Percentiles rank a stretch among this genome's conserved stretches.
phyloP scores from a whole-genome alignment of 2,797 vertebrate species.

The Adrianichthys oophorus region DNA sequence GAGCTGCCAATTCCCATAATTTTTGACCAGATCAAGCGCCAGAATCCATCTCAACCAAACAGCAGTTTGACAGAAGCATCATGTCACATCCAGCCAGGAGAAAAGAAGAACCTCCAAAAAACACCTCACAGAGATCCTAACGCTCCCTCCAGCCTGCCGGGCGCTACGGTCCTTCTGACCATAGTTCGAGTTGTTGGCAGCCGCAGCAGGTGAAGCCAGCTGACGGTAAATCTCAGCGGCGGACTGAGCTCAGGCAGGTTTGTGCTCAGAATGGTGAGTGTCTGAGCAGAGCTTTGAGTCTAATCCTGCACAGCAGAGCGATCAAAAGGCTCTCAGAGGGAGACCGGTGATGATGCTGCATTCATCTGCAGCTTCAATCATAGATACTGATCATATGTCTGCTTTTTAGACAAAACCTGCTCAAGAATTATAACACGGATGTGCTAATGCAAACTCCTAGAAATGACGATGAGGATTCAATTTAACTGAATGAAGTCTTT shows the following conservation, averaged over 20 bases:
- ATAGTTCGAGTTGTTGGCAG: constrained; percentile 22
- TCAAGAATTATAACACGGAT: too few species aligned
- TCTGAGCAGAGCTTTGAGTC: constrained; percentile 52
- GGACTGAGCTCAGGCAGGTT: constrained; percentile 39
- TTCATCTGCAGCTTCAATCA: too few species aligned
- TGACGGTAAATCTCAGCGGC: constrained; percentile 51
- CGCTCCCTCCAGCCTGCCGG: constrained; percentile 4
- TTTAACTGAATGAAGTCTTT: too few species aligned
- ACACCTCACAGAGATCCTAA: constrained; percentile 21
- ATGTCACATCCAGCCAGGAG: constrained; percentile 26
- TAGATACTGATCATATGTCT: too few species aligned
- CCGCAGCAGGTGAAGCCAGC: constrained; percentile 24
- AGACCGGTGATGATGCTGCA: background rate
- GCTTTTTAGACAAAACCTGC: too few species aligned
- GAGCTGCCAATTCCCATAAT: constrained; percentile 88
- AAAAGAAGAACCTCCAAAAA: constrained; percentile 14
- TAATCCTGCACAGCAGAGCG: constrained; percentile 70
- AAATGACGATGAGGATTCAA: too few species aligned
- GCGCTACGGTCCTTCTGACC: background rate
- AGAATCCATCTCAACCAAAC: constrained; percentile 49
- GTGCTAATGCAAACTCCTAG: too few species aligned
- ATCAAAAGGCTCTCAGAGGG: constrained; percentile 49
- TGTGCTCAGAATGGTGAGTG: constrained; percentile 36
- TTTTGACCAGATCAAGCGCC: constrained; percentile 46
- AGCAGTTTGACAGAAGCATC: constrained; percentile 25